phyloP scores from a whole-genome alignment of 2,888 invertebrate species.

The Alentia gelatinosa region DNA sequence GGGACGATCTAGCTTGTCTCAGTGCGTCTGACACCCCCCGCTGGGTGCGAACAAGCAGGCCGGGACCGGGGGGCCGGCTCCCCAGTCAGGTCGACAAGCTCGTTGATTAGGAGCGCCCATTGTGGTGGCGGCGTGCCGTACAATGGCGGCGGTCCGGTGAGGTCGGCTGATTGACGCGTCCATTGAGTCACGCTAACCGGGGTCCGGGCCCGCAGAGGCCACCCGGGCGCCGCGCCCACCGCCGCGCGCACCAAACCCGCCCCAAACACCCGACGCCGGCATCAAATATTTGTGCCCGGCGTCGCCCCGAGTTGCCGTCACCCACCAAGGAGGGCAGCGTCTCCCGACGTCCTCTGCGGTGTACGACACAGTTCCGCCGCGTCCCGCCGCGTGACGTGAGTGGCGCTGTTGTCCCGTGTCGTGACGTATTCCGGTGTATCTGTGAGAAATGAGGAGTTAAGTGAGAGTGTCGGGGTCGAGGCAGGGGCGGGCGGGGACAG shows the following conservation, averaged over 20 bases:
- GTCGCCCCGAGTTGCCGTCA: not conserved
- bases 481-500: no score
- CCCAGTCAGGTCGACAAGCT: not conserved
- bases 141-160: not conserved
- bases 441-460: no score
- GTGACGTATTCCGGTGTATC: constrained; percentile 13
- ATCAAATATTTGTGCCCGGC: constrained; percentile 42
- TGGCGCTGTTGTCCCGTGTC: not conserved
- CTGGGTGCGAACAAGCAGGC: not conserved
- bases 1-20: not conserved
- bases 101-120: constrained; percentile 16
- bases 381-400: not conserved
- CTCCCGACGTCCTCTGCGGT: not conserved
- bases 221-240: not conserved
- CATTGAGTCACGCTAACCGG: not conserved
- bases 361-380: not conserved
- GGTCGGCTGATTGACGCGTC: constrained; percentile 10
- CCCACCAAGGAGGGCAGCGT: not conserved
- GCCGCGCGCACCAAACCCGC: not conserved
- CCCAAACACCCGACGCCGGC: constrained; percentile 15
- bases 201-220: not conserved
- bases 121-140: not conserved
- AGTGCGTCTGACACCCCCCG: not conserved
- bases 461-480: no score
- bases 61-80: not conserved